Evolutionary conservation across 2,113 vertebrate species (phyloP).

Genomic region (Toxotes jaculatrix): DNA sequence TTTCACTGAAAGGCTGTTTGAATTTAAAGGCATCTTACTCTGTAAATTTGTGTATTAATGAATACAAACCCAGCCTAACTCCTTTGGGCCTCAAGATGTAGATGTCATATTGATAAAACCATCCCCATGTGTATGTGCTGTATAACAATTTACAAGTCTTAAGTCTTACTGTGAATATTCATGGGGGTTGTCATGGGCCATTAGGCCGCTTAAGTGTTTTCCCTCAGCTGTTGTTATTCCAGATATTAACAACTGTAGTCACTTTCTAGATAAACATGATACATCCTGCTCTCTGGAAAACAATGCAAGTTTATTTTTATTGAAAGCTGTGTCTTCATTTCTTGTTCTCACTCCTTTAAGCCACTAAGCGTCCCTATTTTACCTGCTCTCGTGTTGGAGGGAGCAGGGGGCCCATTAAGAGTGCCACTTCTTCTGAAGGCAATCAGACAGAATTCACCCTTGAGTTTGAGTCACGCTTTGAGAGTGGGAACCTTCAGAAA

Average conservation of each 20-base stretch:
- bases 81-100: neutral
- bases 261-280: neutral
- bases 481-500: constrained; percentile 94
- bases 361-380: constrained; percentile 80
- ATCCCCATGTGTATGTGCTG: neutral
- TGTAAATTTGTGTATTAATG: neutral
- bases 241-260: neutral
- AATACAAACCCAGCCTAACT: neutral
- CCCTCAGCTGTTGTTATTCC: neutral
- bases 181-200: neutral
- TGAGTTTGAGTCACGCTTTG: constrained; percentile 94
- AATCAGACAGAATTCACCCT: constrained; percentile 80
- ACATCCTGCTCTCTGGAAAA: neutral
- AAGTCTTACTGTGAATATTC: neutral
- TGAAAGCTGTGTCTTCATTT: neutral
- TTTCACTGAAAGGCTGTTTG: neutral
- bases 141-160: neutral
- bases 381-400: constrained; percentile 87
- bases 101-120: neutral
- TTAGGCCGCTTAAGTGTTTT: neutral
- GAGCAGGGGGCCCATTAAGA: constrained; percentile 76
- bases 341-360: constrained; percentile 61
- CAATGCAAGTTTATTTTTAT: neutral
- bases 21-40: neutral
- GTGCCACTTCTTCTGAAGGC: constrained; percentile 26